phyloP scores from a whole-genome alignment of 2,797 vertebrate genomes.

The Rachycentron canadum region DNA sequence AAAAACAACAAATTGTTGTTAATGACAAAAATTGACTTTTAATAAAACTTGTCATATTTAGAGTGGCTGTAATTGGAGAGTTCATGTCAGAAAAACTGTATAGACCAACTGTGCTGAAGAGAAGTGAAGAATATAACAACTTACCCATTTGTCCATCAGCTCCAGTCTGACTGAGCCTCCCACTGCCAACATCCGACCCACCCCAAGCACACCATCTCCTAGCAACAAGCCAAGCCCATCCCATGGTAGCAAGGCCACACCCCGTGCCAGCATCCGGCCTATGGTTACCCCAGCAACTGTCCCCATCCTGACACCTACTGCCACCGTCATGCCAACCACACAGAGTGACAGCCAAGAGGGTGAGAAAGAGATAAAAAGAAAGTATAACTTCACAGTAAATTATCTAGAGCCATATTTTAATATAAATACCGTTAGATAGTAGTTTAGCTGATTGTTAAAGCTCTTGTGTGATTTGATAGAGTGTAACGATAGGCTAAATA shows the following conservation, averaged over 20 bases:
- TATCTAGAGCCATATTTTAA: neutral
- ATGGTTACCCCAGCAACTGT: slow-evolving; percentile 95
- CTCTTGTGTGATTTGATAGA: neutral
- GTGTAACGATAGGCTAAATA: neutral
- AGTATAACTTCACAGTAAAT: neutral
- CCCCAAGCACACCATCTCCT: slow-evolving; percentile 89
- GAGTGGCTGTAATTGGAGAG: neutral
- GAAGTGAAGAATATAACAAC: neutral
- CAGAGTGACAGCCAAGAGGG: slow-evolving; percentile 96
- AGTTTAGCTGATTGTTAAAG: neutral
- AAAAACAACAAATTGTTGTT: neutral
- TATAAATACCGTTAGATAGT: neutral
- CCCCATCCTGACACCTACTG: slow-evolving; percentile 94
- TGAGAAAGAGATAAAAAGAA: slow-evolving; percentile 63
- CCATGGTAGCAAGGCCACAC: slow-evolving; percentile 91
- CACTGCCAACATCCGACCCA: slow-evolving; percentile 98
- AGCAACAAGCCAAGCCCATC: slow-evolving; percentile 93
- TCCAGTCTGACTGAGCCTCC: slow-evolving; percentile 94
- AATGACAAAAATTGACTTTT: neutral
- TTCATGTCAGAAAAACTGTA: neutral
- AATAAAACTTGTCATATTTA: neutral
- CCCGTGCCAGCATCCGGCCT: slow-evolving; percentile 96
- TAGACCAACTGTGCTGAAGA: neutral
- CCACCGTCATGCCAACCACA: slow-evolving; percentile 98
- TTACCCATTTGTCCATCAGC: slow-evolving; percentile 71